Percentiles rank a stretch among this genome's conserved stretches.
Conservation (phyloP, 2,888 invertebrate species). For the Adelognathus sp. region DNA sequence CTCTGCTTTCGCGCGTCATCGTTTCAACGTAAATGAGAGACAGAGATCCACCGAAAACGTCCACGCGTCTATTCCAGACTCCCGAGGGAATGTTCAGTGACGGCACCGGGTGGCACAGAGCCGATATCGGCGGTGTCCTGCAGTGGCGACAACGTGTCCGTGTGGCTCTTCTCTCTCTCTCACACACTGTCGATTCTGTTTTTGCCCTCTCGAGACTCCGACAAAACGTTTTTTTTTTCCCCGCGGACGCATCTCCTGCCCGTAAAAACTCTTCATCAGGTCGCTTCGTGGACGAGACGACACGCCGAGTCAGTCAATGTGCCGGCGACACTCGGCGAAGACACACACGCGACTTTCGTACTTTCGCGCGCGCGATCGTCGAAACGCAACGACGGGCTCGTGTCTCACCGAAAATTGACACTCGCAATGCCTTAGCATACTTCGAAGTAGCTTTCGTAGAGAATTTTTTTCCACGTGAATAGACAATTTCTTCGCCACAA, state of each 20-base stretch:
- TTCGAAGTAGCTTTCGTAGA: not conserved
- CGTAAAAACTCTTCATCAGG: not conserved
- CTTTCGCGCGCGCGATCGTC: not conserved
- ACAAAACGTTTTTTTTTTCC: slow-evolving; percentile 67
- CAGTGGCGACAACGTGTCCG: slow-evolving; percentile 56
- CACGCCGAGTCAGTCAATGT: slow-evolving; percentile 2
- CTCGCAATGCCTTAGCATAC: not conserved
- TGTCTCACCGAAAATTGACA: slow-evolving; percentile 1
- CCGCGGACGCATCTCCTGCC: slow-evolving; percentile 45
- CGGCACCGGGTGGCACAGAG: slow-evolving; percentile 79
- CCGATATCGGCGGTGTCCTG: slow-evolving; percentile 67
- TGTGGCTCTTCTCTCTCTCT: too few species aligned
- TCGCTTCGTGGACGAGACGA: not conserved
- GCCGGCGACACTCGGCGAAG: slow-evolving; percentile 12
- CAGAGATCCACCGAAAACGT: slow-evolving; percentile 55
- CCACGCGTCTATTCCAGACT: slow-evolving; percentile 58
- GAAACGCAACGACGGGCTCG: too few species aligned
- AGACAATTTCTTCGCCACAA: not conserved
- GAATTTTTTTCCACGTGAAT: not conserved
- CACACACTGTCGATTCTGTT: slow-evolving; percentile 46
- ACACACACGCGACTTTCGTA: not conserved
- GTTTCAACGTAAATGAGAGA: not conserved
- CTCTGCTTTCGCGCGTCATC: not conserved
- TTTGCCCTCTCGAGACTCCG: slow-evolving; percentile 31
- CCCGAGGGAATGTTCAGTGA: slow-evolving; percentile 74